Conservation (phyloP, 2,113 vertebrate species). For the Hippocampus zosterae region DNA sequence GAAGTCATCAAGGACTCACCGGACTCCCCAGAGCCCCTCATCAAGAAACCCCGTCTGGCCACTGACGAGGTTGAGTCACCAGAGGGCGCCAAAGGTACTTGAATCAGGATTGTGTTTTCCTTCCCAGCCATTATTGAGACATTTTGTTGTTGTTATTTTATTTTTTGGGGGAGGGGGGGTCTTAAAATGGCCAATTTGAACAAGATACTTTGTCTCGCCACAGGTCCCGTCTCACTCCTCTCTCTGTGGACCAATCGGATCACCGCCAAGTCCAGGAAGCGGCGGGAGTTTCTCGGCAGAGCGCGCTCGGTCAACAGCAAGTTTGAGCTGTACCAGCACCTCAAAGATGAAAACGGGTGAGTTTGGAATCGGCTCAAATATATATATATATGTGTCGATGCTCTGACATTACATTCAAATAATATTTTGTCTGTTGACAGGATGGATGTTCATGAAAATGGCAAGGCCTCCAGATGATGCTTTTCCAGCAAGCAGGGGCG, state of each 20-base stretch:
- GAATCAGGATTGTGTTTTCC: not conserved
- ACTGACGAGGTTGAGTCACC: constrained; percentile 79
- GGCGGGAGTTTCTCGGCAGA: constrained; percentile 92
- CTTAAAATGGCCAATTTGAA: not conserved
- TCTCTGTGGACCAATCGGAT: constrained; percentile 93
- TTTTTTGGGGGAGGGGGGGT: not conserved
- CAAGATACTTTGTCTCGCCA: rapidly evolving
- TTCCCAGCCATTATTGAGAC: not conserved
- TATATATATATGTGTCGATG: too few relatives aligned
- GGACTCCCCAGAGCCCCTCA: constrained; percentile 93
- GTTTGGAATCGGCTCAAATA: constrained; percentile 33
- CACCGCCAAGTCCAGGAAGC: constrained; percentile 94
- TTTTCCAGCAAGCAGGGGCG: constrained; percentile 22
- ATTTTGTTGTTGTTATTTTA: not conserved
- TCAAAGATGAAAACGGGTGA: constrained; percentile 97
- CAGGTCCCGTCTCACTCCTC: constrained; percentile 91
- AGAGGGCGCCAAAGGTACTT: constrained; percentile 89
- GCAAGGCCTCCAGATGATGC: constrained; percentile 88
- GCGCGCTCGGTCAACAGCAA: constrained; percentile 90
- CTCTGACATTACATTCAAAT: not conserved
- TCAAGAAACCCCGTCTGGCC: constrained; percentile 89
- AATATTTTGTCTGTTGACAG: constrained; percentile 68
- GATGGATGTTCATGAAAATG: constrained; percentile 90
- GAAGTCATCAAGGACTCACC: constrained; percentile 98
- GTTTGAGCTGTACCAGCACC: constrained; percentile 93